These are phyloP conservation scores for Fopius arisanus DNA, from an alignment of 1,140 invertebrate genomes.

Conservation along the genomic window DNA sequence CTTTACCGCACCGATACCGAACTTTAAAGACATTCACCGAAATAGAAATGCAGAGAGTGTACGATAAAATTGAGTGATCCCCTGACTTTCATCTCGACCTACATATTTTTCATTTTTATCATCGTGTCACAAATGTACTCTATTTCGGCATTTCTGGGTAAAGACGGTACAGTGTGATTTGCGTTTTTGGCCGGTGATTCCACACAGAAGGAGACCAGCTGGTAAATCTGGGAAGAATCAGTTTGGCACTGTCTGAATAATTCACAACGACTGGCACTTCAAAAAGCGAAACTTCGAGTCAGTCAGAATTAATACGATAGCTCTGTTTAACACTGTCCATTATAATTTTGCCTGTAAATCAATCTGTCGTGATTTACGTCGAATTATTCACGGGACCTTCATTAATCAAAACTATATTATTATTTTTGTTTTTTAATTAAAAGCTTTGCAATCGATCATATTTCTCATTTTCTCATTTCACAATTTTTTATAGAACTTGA, in stretches of 20 bases:
- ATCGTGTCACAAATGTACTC: conserved; percentile 1
- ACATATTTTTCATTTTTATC: conserved; percentile 12
- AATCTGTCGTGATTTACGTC: background rate
- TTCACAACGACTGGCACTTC: conserved; percentile 6
- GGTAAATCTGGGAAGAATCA: conserved; percentile 10
- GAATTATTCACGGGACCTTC: background rate
- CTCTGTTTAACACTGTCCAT: background rate
- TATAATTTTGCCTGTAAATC: background rate
- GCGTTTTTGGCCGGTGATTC: conserved; percentile 22
- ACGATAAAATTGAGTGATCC: too few species aligned
- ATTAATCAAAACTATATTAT: background rate
- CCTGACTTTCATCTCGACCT: background rate
- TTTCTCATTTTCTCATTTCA: too few species aligned
- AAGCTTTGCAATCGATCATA: too few species aligned
- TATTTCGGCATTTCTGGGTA: conserved; percentile 26
- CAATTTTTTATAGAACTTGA: too few species aligned
- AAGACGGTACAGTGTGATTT: background rate
- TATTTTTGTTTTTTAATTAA: too few species aligned
- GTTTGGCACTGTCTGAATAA: conserved; percentile 12
- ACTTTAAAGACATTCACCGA: too few species aligned
- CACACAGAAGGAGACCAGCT: conserved; percentile 1
- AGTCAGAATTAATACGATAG: background rate
- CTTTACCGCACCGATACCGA: too few species aligned
- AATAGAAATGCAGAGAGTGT: too few species aligned
- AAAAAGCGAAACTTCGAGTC: conserved; percentile 5